A percentile compares a stretch with the other conserved stretches of the same genome.
These are phyloP conservation scores for Amphipoea oculea DNA, from an alignment of 2,888 invertebrate genomes.

Conservation along the genomic window DNA sequence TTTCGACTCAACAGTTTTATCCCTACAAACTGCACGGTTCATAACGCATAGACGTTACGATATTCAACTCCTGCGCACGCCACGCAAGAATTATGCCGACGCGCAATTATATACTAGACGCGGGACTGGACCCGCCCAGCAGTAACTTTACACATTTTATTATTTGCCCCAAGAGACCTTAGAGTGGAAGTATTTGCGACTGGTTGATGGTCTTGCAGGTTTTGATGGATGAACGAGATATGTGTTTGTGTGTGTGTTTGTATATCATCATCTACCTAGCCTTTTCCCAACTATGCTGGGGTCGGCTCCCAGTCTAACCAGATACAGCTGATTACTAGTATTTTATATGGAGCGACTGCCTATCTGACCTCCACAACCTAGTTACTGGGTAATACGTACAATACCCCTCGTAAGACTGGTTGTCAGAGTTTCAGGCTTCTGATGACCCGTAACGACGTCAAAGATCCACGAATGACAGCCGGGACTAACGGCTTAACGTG, in stretches of 20 bases:
- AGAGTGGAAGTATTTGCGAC: neutral
- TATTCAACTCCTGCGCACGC: conserved; percentile 73
- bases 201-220: neutral
- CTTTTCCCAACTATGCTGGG: too few relatives aligned
- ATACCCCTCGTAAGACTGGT: too few relatives aligned
- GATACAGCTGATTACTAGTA: too few relatives aligned
- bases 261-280: too few relatives aligned
- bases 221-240: neutral
- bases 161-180: conserved; percentile 9
- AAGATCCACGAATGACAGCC: too few relatives aligned
- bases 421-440: too few relatives aligned
- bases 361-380: too few relatives aligned
- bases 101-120: conserved; percentile 53
- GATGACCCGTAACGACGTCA: too few relatives aligned
- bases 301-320: too few relatives aligned
- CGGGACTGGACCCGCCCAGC: conserved; percentile 39
- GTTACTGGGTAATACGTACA: too few relatives aligned
- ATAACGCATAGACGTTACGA: conserved; percentile 76
- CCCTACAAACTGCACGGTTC: conserved; percentile 78
- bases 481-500: too few relatives aligned
- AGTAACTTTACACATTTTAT: conserved; percentile 37
- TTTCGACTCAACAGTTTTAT: conserved; percentile 61
- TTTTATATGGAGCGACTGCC: too few relatives aligned
- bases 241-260: neutral
- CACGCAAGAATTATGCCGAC: conserved; percentile 62